These are phyloP conservation scores for Eleutherodactylus coqui DNA, from an alignment of 2,797 vertebrate species.

Conservation along the genomic window DNA sequence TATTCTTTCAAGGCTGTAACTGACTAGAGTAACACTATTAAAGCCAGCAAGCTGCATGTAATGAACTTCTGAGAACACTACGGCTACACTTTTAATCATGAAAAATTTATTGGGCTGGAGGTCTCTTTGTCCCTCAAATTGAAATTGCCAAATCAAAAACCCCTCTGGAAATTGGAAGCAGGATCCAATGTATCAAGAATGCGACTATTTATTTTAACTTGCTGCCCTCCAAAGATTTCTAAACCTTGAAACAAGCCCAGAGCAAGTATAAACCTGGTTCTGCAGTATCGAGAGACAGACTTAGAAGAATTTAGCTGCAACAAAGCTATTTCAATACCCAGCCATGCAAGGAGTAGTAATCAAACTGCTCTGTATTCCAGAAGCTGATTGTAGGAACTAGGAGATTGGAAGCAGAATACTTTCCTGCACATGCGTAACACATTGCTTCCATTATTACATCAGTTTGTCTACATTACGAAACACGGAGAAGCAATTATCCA, in stretches of 20 bases:
- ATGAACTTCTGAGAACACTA: constrained; percentile 65
- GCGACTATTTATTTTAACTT: constrained; percentile 60
- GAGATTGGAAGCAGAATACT: constrained; percentile 9
- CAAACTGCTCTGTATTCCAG: constrained; percentile 20
- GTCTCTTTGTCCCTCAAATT: constrained; percentile 59
- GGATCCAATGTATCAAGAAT: constrained; percentile 55
- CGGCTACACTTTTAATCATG: constrained; percentile 66
- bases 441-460: background rate
- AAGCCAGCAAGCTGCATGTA: constrained; percentile 66
- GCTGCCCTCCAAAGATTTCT: constrained; percentile 56
- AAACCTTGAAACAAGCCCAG: constrained; percentile 56
- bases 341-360: constrained; percentile 27
- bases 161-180: constrained; percentile 62
- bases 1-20: constrained; percentile 59
- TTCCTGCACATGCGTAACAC: constrained; percentile 1
- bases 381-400: background rate
- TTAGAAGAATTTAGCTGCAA: constrained; percentile 53
- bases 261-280: constrained; percentile 56
- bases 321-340: constrained; percentile 49
- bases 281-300: constrained; percentile 45
- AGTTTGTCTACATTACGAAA: background rate
- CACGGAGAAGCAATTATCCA: background rate
- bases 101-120: constrained; percentile 63
- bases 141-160: constrained; percentile 66
- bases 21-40: constrained; percentile 65